Base-by-base conservation (phyloP, 1,140 invertebrate genomes). In the Pseudomyrmex cubaensis region DNA sequence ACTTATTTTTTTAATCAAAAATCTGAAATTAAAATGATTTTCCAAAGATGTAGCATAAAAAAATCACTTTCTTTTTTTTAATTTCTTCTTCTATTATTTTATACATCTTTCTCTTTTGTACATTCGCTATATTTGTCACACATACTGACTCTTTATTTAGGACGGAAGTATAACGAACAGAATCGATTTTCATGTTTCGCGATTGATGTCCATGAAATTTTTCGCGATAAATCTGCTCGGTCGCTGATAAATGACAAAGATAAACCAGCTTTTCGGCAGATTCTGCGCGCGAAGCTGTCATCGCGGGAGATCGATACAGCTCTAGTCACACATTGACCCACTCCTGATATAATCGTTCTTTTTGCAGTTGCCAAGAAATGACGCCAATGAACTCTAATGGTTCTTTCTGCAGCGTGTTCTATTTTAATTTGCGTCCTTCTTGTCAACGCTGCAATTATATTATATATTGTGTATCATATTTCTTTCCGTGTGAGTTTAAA, bases 381-480 rank as follows among this genome's bases (percentile, higher is more conserved):
- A 61, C 72, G 76, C 66, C 76, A 80, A 78, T 80, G 66, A 80
- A 80, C 66, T 78, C 44, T 0, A 48, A 12, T 57, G 15, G 13
- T 22, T 7, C 15, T 57, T 48, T 48, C 8, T 72, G 44, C 8
- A 17, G 44, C 44, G 10, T 22, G 13, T 72, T 69, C 64, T 78
- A 78, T 61, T 80, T 80, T 80, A 72, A 50, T 12, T 50, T 80
- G 10, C 2, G 48, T 17, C 46, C 7, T 50, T 76, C 61, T 78
- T 15, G 15, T 62, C 15, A 35, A 35, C 4, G 8, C 20, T 72
- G 54, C 4, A 17, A 80, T 50, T 50, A 72, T 44, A 20, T 59
- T 15, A 35, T 7, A 35, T 7, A 35, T 35, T 73, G 25, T 35
- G n/a, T 20, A 2, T 44, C 13, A 57, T 57, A 59, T 78, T 70